These are phyloP conservation scores for Pterostichus madidus DNA, from an alignment of 2,888 invertebrate species.

Conservation along the genomic window DNA sequence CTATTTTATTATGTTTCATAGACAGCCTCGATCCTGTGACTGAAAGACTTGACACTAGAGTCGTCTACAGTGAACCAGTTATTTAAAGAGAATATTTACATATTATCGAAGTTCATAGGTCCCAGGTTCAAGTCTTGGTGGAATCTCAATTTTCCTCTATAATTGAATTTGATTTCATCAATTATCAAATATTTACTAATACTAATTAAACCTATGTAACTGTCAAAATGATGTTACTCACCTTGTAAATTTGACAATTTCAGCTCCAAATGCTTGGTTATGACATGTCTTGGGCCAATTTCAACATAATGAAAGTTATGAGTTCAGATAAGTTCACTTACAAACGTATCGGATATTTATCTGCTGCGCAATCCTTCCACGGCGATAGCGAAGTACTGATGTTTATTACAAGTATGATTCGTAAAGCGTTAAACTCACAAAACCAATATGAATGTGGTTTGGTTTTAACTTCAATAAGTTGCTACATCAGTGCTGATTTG, in stretches of 20 bases:
- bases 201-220: conserved; percentile 96
- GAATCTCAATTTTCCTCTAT: too few species aligned
- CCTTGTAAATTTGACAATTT: conserved; percentile 75
- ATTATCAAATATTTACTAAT: too few species aligned
- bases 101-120: too few species aligned
- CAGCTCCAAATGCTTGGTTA: conserved; percentile 99
- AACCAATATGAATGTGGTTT: conserved; percentile 99
- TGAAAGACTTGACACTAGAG: too few species aligned
- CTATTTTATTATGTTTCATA: too few species aligned
- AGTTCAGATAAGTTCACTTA: conserved; percentile 98
- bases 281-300: conserved; percentile 99
- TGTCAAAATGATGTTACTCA: too few species aligned
- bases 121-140: too few species aligned
- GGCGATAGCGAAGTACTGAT: conserved; percentile 98
- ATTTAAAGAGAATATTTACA: too few species aligned
- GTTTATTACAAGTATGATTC: conserved; percentile 99
- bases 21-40: too few species aligned
- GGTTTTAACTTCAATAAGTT: conserved; percentile 97
- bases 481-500: conserved; percentile 98
- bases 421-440: conserved; percentile 98
- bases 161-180: too few species aligned
- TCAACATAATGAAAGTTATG: conserved; percentile 99
- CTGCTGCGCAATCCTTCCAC: conserved; percentile 99
- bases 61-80: too few species aligned
- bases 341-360: conserved; percentile 97